Evolutionary conservation across 2,113 vertebrate species (phyloP), one percentile per base, ranked within the genome.

Genomic region (Hucho hucho): DNA sequence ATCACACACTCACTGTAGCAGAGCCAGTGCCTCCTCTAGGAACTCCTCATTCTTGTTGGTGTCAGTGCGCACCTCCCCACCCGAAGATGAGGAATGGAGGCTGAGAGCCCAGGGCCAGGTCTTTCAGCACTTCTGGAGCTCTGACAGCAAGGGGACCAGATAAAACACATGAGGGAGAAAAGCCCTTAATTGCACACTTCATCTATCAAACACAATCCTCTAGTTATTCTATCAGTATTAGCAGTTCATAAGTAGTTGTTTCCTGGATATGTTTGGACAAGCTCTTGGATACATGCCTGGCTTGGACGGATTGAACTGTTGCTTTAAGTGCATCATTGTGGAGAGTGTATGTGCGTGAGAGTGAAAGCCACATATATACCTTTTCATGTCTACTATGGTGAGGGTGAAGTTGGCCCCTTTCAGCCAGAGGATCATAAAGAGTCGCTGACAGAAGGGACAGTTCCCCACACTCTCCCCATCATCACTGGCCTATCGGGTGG

Each of bases 381-480:
- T 94, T 87, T 92, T 96, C 29, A 92, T 87, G 1, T 99, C 97
- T 81, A 98, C 96, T 0, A 97, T 98, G 79, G 95, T 98, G 70
- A 98, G 93, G 1, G 94, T 97, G 79, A 98, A 98, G 75, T 94
- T 93, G 53, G 86, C 90, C 0, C 94, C 95, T 80, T 98, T 98
- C 65, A 97, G 90, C 79, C 97, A 95, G 47, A 99, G 92, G 76
- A 98, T 94, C 97, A 98, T 98, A 92, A 98, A 97, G 73, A 97
- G 94, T 14, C 95, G 89, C 86, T 98, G 97, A 80, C 92, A 95
- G 85, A 97, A 98, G 0, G 97, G 95, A 73, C 95, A 96, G 87
- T 96, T 92, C 1, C 95, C 95, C 53, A 96, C 72, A 1, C 93
- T 94, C 86, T 95, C 94, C 1, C 94, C 93, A 0, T 97, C 95